Evolutionary conservation across 2,113 vertebrate species (phyloP), one percentile per base, ranked within the genome.

Genomic region (Aviceda subcristata): DNA sequence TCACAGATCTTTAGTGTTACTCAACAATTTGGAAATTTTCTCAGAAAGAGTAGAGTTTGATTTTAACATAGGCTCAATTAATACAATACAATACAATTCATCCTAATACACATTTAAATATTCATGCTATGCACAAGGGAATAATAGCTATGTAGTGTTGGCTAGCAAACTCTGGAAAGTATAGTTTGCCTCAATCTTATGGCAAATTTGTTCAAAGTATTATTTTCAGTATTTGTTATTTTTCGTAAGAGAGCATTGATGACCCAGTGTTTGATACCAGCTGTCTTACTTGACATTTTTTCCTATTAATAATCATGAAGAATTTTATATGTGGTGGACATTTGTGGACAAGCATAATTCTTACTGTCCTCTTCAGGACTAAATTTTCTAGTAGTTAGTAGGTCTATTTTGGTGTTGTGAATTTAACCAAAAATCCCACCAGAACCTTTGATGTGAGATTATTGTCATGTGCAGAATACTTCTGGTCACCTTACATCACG

Each of bases 301-400:
- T 46, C 20, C n/a, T 78, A 9, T 22, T 66, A 48, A 56, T 38
- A 32, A 30, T 45, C n/a, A 23, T 32, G 13, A 78, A 67, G 41
- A 60, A 74, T 56, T 62, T 41, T 48, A 15, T 21, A 12, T 29
- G 15, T 46, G 26, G 53, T 53, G 12, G 98, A 99, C 90, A 98
- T 99, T 90, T 98, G 1, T 94, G 99, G 96, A 98, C 99, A 97
- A 98, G 98, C 60, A 97, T 99, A 94, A 99, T 99, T 90, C 99
- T 99, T 75, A 99, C 98, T 14, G 98, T 99, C 72, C 98, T 98
- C 6, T 98, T 99, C 66, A 98, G 98, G 71, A 99, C 99, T 94
- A 99, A 98, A 97, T 99, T 99, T 99, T 99, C 97, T 99, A 99
- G 92, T 99, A 98, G 98, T 98, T 98, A 77, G 98, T 98, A 98